Conservation (phyloP, 2,888 invertebrate species). For the Noctua janthina region DNA sequence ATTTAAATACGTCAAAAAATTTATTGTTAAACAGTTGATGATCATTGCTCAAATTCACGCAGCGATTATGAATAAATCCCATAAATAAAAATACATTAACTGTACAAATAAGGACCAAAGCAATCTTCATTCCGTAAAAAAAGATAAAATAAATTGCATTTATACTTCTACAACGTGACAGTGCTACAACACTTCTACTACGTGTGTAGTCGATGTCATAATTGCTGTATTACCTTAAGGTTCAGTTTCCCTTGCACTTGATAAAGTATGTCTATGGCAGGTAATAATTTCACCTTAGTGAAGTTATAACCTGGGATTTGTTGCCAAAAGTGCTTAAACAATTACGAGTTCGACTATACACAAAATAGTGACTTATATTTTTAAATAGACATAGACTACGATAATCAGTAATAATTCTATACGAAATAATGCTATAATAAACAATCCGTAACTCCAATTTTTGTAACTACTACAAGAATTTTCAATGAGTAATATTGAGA, state of each 20-base stretch:
- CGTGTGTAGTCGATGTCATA: neutral
- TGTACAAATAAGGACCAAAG: constrained; percentile 51
- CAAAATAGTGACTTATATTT: constrained; percentile 22
- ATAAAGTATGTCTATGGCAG: neutral
- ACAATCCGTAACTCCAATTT: constrained; percentile 33
- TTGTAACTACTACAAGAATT: constrained; percentile 18
- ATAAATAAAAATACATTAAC: constrained; percentile 20
- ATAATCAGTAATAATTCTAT: constrained; percentile 22
- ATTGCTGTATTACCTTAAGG: neutral
- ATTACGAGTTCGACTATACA: neutral
- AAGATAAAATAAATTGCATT: constrained; percentile 59
- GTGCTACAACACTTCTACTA: constrained; percentile 22
- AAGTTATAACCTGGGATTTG: neutral
- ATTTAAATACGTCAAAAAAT: neutral
- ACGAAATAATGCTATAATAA: constrained; percentile 15
- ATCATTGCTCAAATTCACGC: neutral
- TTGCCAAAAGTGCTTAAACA: neutral
- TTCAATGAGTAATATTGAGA: constrained; percentile 35
- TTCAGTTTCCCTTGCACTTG: neutral
- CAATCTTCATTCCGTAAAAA: constrained; percentile 18
- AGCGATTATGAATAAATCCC: neutral
- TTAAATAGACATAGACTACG: neutral
- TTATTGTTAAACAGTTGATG: neutral
- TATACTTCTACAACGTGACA: constrained; percentile 42
- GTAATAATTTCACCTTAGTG: neutral